Evolutionary conservation across 1,140 invertebrate species (phyloP), one percentile per base, ranked within the genome.

Genomic region (Cylas formicarius): DNA sequence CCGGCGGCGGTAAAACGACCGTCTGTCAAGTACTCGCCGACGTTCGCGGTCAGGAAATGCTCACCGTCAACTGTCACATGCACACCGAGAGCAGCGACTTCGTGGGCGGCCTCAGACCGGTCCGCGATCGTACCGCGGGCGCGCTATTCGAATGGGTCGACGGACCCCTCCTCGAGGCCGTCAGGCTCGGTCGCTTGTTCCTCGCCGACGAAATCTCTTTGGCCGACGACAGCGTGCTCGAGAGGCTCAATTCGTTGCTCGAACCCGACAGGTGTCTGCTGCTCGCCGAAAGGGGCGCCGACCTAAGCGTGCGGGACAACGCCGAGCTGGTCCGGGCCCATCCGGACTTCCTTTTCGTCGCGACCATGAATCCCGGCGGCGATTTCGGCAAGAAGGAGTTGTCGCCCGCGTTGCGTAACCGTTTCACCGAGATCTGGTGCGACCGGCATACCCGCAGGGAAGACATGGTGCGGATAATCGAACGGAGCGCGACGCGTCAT

Each of bases 301-400:
- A 80, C 21, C 61, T 73, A 35, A 57, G 56, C 19, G 57, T 60
- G 45, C 44, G 50, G 11, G 44, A 62, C 2, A 68, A 66, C 50
- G 67, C 72, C 1, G 75, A 78, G 56, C 65, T 83, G 2, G 76
- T 91, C 22, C 69, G 72, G 20, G 95, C 96, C 0, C 58, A 80
- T 46, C 56, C 78, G 9, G 74, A 79, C 8, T 99, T 99, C 64
- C 78, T 89, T 48, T 89, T 99, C 56, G 78, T 99, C 40, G 91
- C 91, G 5, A 99, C 97, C 0, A 99, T 99, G 97, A 99, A 99
- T 74, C 97, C 97, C 14, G 94, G 94, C 11, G 96, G 97, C 7
- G 97, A 99, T 75, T 99, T 90, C 70, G 97, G 97, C 0, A 99
- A 99, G 64, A 99, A 99, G 70, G 97, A 99, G 75, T 70, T 99